Evolutionary conservation across 2,888 invertebrate species (phyloP).

Genomic region (Nemotelus pantherinus): DNA sequence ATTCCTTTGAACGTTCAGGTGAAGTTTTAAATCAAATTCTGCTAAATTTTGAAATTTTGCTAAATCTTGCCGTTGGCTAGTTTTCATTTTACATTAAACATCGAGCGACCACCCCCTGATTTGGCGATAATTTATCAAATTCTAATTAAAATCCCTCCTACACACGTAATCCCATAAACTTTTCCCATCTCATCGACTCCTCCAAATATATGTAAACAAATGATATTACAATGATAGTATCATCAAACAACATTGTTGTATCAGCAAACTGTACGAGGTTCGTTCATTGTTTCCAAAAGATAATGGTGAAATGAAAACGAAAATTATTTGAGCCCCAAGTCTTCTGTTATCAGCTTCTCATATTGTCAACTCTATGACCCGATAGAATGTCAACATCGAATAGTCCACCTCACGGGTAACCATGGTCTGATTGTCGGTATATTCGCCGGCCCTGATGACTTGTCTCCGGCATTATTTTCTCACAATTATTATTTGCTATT

Average conservation of each 20-base stretch:
- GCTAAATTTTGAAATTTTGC: too few species aligned
- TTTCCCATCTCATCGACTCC: background rate
- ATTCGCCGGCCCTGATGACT: background rate
- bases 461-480: constrained; percentile 24
- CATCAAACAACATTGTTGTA: too few species aligned
- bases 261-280: too few species aligned
- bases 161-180: background rate
- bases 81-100: too few species aligned
- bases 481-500: constrained; percentile 26
- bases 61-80: too few species aligned
- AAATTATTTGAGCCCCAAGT: background rate
- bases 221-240: too few species aligned
- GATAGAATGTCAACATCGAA: constrained; percentile 4
- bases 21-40: too few species aligned
- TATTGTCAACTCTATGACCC: constrained; percentile 21
- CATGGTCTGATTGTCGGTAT: background rate
- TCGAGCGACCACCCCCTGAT: too few species aligned
- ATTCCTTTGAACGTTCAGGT: too few species aligned
- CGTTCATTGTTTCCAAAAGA: constrained; percentile 15
- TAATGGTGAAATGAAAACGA: constrained; percentile 15
- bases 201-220: background rate
- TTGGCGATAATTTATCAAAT: background rate
- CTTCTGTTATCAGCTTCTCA: constrained; percentile 19
- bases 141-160: constrained; percentile 23
- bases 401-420: background rate